A percentile compares a stretch with the other conserved stretches of the same genome.
Conservation (phyloP, 2,888 invertebrate genomes). For the Itoplectis maculator region DNA sequence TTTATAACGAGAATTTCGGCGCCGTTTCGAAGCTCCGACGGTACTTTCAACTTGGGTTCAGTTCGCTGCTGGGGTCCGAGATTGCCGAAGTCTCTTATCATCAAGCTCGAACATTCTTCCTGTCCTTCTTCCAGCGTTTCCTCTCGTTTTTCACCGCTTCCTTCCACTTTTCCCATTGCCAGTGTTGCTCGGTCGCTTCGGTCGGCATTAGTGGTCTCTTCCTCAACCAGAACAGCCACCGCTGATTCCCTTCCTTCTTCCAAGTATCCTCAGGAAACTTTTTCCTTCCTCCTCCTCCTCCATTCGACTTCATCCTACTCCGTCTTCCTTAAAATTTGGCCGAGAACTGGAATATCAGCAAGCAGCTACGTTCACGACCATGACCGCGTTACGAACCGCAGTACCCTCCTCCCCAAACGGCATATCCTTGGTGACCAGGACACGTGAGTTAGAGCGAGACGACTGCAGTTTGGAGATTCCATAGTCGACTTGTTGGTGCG, state of each 20-base stretch:
- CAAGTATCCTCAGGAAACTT: conserved; percentile 49
- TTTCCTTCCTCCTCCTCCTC: conserved; percentile 31
- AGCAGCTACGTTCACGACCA: conserved; percentile 66
- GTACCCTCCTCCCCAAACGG: conserved; percentile 44
- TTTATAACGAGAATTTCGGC: conserved; percentile 30
- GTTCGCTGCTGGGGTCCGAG: neutral
- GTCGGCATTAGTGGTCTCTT: neutral
- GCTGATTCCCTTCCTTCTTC: neutral
- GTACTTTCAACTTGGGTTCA: neutral
- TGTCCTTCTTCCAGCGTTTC: neutral
- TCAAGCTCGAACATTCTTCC: conserved; percentile 3
- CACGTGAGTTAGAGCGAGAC: conserved; percentile 21
- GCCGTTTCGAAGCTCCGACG: neutral
- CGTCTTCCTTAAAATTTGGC: conserved; percentile 46
- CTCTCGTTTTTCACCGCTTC: neutral
- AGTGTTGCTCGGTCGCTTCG: neutral
- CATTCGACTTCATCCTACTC: neutral
- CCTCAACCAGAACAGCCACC: neutral
- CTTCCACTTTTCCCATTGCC: conserved; percentile 10
- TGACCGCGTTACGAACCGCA: conserved; percentile 67
- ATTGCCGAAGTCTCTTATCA: conserved; percentile 15
- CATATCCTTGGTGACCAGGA: conserved; percentile 5
- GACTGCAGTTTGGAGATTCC: conserved; percentile 23
- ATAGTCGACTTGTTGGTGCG: neutral
- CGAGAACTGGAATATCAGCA: conserved; percentile 21